Percentiles rank a stretch among this genome's conserved stretches.
Conservation (phyloP, 2,113 vertebrate species). For the Podarcis muralis region DNA sequence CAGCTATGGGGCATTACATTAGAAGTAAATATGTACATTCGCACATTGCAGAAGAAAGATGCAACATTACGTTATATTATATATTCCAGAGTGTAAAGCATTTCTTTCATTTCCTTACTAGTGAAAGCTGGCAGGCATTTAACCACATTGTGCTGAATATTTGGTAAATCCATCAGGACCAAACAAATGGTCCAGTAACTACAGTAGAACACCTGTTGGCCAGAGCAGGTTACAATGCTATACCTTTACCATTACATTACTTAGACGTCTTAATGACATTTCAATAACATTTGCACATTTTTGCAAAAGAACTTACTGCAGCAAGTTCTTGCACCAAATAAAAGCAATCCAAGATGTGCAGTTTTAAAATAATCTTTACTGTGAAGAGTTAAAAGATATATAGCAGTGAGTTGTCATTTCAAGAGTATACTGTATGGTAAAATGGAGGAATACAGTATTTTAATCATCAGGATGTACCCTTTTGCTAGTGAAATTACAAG, state of each 20-base stretch:
- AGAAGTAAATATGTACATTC: too few species aligned
- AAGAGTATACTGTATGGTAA: slow-evolving; percentile 45
- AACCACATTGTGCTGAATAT: not conserved
- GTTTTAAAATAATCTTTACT: not conserved
- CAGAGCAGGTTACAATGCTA: not conserved
- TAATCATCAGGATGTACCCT: slow-evolving; percentile 6
- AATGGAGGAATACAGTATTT: slow-evolving; percentile 45
- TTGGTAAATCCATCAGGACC: not conserved
- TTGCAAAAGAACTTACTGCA: not conserved
- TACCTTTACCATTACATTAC: not conserved
- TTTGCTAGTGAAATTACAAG: not conserved
- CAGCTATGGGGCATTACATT: not conserved
- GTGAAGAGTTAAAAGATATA: slow-evolving; percentile 40
- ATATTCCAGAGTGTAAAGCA: too few species aligned
- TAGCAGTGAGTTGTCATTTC: slow-evolving; percentile 54
- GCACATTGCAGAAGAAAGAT: not conserved
- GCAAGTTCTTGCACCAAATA: not conserved
- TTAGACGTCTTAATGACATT: not conserved
- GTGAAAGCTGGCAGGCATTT: not conserved
- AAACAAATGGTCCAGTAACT: not conserved
- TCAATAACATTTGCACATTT: not conserved
- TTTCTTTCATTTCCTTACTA: not conserved
- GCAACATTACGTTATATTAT: too few species aligned
- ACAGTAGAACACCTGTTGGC: not conserved
- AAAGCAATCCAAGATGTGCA: not conserved